Base-by-base conservation (phyloP, 2,797 vertebrate species). In the Coracias cyanogaster region DNA sequence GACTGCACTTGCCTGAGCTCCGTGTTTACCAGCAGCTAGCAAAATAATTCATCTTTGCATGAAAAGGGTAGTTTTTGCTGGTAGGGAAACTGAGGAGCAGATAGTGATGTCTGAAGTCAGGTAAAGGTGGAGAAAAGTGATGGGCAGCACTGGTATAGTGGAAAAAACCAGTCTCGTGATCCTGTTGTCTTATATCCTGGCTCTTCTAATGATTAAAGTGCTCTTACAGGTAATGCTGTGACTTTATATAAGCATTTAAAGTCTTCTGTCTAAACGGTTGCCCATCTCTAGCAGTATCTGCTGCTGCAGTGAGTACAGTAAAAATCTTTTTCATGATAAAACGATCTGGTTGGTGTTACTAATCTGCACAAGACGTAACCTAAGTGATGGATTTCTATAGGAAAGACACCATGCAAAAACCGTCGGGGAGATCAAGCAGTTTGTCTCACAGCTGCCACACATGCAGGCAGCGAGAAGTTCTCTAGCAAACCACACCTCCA, bases 351-450 rank as follows among this genome's bases (percentile, higher is more conserved):
- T 43, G 65, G 10, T 28, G 43, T 52, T 19, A 7, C 14, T 72
- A 25, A 43, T 8, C 9, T 26, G 57, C 93, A 33, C 45, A 43
- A 48, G 61, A 11, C 26, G 72, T 92, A 41, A 93, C 45, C 51
- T 29, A 12, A 49, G 55, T 2, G 7, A 35, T 5, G 5, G 58
- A 80, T 93, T 97, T 74, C 77, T 6, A 58, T 95, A 99, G 99
- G 99, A 99, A 64, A 98, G 99, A 45, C 99, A 99, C 96, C 99
- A 99, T 0, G 99, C 99, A 1, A 99, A 99, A 98, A 99, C 99
- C 0, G 99, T 99, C 14, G 99, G 99, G 7, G 99, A 99, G 97
- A 99, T 99, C 73, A 99, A 99, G 97, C 99, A 99, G 98, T 99
- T 99, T 94, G 99, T 99, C 45, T 99, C 99, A 1, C 99, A 99